Percentiles rank a stretch among this genome's conserved stretches.
Conservation (phyloP, 2,797 vertebrate genomes). For the Hoplostethus atlanticus region DNA sequence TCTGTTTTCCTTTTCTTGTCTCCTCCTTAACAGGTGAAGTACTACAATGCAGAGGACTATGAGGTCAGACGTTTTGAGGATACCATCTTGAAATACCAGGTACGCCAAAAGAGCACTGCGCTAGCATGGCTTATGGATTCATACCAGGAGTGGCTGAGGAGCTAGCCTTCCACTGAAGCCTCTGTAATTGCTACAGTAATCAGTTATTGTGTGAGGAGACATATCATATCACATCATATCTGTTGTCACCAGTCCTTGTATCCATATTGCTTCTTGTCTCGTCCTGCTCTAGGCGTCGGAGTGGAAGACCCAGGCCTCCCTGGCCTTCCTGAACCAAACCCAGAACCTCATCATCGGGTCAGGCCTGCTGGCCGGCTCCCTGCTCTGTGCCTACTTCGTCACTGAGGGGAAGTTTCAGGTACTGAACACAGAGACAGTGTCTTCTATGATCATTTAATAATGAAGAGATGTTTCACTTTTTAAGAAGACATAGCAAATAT, state of each 20-base stretch:
- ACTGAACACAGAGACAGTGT: background rate
- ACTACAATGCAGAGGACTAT: slow-evolving; percentile 94
- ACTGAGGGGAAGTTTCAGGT: slow-evolving; percentile 91
- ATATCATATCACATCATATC: background rate
- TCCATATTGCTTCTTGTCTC: background rate
- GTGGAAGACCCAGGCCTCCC: slow-evolving; percentile 93
- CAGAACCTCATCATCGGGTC: slow-evolving; percentile 93
- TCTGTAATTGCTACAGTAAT: background rate
- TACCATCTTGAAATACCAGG: slow-evolving; percentile 95
- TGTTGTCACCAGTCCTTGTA: background rate
- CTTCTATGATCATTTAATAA: background rate
- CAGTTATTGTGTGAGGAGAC: background rate
- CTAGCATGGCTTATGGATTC: too few species aligned
- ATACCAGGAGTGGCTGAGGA: too few species aligned
- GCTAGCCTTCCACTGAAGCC: background rate
- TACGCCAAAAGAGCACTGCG: slow-evolving; percentile 40
- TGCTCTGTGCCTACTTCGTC: slow-evolving; percentile 96
- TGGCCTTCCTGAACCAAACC: slow-evolving; percentile 95
- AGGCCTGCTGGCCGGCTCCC: slow-evolving; percentile 91
- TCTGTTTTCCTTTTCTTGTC: background rate
- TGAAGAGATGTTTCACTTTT: background rate
- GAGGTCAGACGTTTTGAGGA: slow-evolving; percentile 92
- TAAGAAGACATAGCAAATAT: background rate
- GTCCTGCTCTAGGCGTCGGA: slow-evolving; percentile 85
- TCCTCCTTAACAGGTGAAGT: slow-evolving; percentile 90